phyloP scores from a whole-genome alignment of 2,113 vertebrate species.

The Octodon degus region DNA sequence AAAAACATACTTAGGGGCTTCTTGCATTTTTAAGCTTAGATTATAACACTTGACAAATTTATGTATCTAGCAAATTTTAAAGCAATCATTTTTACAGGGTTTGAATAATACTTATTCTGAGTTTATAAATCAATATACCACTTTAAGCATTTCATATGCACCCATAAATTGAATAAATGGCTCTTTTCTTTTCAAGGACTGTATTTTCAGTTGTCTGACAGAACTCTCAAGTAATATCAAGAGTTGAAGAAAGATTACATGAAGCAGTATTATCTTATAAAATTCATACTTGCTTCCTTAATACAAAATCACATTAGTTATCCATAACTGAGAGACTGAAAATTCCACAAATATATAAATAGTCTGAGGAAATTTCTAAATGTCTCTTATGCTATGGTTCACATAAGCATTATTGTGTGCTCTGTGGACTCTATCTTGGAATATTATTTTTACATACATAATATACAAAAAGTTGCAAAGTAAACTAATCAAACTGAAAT shows the following conservation, averaged over 20 bases:
- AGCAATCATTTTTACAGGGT: conserved; percentile 29
- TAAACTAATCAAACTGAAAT: neutral
- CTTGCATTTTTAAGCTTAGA: conserved; percentile 32
- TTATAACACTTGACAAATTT: neutral
- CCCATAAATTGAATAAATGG: conserved; percentile 44
- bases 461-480: neutral
- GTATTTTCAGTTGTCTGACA: conserved; percentile 36
- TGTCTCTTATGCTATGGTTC: neutral
- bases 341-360: conserved; percentile 3
- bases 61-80: neutral
- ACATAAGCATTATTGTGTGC: neutral
- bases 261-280: conserved; percentile 7
- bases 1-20: neutral
- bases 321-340: neutral
- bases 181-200: conserved; percentile 12
- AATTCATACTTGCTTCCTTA: neutral
- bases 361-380: neutral
- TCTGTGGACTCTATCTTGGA: neutral
- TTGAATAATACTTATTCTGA: conserved; percentile 33
- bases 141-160: conserved; percentile 48
- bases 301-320: neutral
- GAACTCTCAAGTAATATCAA: conserved; percentile 11
- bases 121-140: conserved; percentile 41
- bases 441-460: neutral
- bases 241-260: conserved; percentile 47